Conservation (phyloP, 1,140 invertebrate species). For the Sitophilus oryzae region DNA sequence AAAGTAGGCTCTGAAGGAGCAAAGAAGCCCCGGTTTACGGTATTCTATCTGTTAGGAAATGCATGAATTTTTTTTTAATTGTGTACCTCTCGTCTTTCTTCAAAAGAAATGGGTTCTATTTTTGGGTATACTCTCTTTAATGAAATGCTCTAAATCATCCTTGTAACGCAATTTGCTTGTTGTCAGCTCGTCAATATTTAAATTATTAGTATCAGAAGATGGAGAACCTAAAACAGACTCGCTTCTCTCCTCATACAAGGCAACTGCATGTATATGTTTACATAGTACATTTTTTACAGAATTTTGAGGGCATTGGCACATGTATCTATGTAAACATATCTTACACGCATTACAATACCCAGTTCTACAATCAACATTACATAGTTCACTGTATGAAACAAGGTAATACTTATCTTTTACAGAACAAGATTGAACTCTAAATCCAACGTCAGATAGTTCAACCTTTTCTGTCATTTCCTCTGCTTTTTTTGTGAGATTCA, state of each 20-base stretch:
- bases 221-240: constrained; percentile 7
- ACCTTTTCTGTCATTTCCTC: constrained; percentile 1
- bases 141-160: no score
- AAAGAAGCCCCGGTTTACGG: no score
- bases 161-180: no score
- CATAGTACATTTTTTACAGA: constrained; percentile 5
- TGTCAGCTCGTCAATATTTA: no score
- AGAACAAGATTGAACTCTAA: constrained; percentile 7
- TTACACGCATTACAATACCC: constrained; percentile 11
- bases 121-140: no score
- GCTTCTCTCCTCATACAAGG: constrained; percentile 7
- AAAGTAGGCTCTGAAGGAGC: no score
- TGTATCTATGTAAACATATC: constrained; percentile 11
- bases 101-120: no score
- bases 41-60: no score
- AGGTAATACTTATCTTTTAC: constrained; percentile 8
- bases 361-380: constrained; percentile 9
- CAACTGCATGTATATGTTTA: constrained; percentile 5
- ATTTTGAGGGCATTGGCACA: constrained; percentile 4
- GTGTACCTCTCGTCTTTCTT: no score
- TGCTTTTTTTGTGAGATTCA: constrained; percentile 9
- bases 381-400: constrained; percentile 8
- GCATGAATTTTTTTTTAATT: no score
- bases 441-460: neutral
- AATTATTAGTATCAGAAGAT: neutral